Percentiles rank a stretch among this genome's conserved stretches.
Evolutionary conservation across 2,113 vertebrate species (phyloP).

Genomic region (Macrotis lagotis): DNA sequence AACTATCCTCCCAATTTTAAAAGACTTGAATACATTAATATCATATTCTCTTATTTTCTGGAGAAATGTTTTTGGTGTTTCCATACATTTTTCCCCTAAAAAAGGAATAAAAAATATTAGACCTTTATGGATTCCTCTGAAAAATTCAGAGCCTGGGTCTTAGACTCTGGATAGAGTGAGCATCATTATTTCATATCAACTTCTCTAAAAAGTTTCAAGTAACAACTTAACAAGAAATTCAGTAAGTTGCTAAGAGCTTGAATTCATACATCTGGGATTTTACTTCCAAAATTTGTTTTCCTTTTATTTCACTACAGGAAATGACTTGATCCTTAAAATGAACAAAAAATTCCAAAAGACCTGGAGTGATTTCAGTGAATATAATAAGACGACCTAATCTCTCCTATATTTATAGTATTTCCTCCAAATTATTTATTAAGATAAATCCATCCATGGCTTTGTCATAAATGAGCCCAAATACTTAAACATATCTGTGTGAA

Average conservation of each 20-base stretch:
- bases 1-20: constrained; percentile 29
- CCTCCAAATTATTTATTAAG: background rate
- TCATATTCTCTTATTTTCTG: background rate
- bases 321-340: constrained; percentile 12
- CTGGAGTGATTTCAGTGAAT: background rate
- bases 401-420: background rate
- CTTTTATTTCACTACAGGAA: constrained; percentile 29
- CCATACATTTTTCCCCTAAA: constrained; percentile 9
- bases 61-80: background rate
- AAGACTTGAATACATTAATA: constrained; percentile 43
- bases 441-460: background rate
- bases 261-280: constrained; percentile 29
- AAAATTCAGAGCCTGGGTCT: background rate
- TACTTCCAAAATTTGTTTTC: constrained; percentile 2
- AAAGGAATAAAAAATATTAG: constrained; percentile 26
- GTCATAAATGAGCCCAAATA: background rate
- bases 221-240: constrained; percentile 6
- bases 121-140: constrained; percentile 28
- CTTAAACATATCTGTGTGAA: background rate
- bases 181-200: constrained; percentile 15
- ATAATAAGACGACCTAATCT: background rate
- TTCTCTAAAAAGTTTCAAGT: constrained; percentile 25
- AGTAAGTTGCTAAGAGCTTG: background rate
- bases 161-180: background rate
- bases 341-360: constrained; percentile 44